Evolutionary conservation across 2,113 vertebrate genomes (phyloP), one percentile per base, ranked within the genome.

Genomic region (Bettongia penicillata): DNA sequence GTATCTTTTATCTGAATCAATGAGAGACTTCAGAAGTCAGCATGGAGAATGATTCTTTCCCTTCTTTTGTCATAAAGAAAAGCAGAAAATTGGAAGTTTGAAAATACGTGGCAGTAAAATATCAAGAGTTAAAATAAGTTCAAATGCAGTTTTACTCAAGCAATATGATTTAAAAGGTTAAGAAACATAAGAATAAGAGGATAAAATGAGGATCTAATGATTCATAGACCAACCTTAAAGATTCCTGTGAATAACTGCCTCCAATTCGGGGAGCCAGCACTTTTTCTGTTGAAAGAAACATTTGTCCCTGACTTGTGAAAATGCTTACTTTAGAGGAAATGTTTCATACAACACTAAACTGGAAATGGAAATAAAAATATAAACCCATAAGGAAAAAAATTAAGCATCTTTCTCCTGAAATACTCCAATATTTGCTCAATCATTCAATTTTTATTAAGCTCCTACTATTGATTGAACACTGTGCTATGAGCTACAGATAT

Each of bases 1-100:
- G 37, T 84, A 19, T 84, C n/a, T 84, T 84, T 84, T 19, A 43
- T 84, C n/a, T 84, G n/a, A 43, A 84, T 84, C n/a, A 43, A 8
- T 22, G 37, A 84, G 89, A 91, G 92, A 89, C 92, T 95, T 91
- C 92, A 95, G 37, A 52, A 97, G 89, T 92, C 43, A 51, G 11
- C 61, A 19, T 10, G 93, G 96, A 57, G 61, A 94, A 0, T 92
- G 37, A 91, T 90, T 93, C 14, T 51, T 9, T 28, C 96, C 12
- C 57, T 95, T 37, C 22, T 51, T 6, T n/a, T 51, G 31, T 9
- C 48, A 55, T 24, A 51, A 50, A 43, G 55, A 68, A 49, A 68
- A 77, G 50, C 50, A 93, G 51, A 25, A 92, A 92, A 89, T 53
- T 31, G 57, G 1, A 95, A 93, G 1, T 31, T 89, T 22, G 14